Evolutionary conservation across 2,113 vertebrate species (phyloP).

Genomic region (Theropithecus gelada): DNA sequence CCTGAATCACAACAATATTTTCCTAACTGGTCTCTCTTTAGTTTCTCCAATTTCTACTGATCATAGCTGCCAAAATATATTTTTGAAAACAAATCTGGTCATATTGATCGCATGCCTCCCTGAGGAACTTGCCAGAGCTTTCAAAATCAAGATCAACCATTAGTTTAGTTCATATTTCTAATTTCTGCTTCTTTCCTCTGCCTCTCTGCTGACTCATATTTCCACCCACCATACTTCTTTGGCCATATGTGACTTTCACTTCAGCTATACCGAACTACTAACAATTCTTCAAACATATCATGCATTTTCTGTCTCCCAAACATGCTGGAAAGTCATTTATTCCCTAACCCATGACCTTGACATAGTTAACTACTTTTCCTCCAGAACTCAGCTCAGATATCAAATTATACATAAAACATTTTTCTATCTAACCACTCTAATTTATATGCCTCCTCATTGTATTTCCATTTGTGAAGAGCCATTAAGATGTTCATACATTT

Average conservation of each 20-base stretch:
- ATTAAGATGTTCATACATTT: background rate
- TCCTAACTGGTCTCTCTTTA: background rate
- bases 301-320: background rate
- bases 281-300: background rate
- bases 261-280: background rate
- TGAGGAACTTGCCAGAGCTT: background rate
- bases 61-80: background rate
- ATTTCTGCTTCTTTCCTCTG: background rate
- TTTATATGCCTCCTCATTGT: background rate
- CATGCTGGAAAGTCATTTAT: background rate
- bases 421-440: background rate
- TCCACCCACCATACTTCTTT: background rate
- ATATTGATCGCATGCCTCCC: background rate
- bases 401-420: background rate
- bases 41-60: background rate
- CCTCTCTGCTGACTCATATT: background rate
- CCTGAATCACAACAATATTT: background rate
- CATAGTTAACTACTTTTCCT: background rate
- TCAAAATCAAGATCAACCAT: background rate
- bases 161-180: background rate
- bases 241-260: background rate
- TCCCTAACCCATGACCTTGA: background rate
- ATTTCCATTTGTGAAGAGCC: background rate
- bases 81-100: background rate
- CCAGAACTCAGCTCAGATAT: background rate